Evolutionary conservation across 1,140 invertebrate species (phyloP), one percentile per base, ranked within the genome.

Genomic region (Bombus superbus): DNA sequence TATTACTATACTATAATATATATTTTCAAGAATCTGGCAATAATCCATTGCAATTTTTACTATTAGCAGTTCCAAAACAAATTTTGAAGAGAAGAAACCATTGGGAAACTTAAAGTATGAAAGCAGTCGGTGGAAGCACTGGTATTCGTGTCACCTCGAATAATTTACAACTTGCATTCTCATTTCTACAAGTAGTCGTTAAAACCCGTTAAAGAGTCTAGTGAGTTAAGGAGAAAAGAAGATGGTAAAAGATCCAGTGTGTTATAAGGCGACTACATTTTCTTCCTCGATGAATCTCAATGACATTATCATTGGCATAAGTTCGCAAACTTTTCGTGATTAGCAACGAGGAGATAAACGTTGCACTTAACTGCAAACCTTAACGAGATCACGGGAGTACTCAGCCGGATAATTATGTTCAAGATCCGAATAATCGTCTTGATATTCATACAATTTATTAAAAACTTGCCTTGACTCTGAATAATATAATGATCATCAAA

Each of bases 301-400:
- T 78, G n/a, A n/a, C 13, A n/a, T 64, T 62, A 62, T 62, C 62
- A 77, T 62, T 62, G 75, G 9, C 15, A 22, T 47, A 77, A 62
- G 25, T 62, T 40, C 15, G 8, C 13, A 62, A 62, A 62, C 25
- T 25, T 44, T 15, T 62, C 8, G 4, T 62, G 38, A 62, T 59
- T 40, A 38, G 11, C 74, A 18, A 28, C 11, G 8, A 18, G 1
- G 0, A 59, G 4, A 64, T 42, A 78, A 40, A 78, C 3, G n/a
- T 64, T 8, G 28, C 40, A 59, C 11, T 40, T 59, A 40, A 40
- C 10, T 25, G 47, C 25, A 59, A 76, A 69, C 9, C 66, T 69
- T 38, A 69, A 76, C 6, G 18, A 53, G 18, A 53, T 53, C 53
- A 28, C 8, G 8, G 18, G 13, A 32, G 47, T 40, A 40, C 47